A percentile compares a stretch with the other conserved stretches of the same genome.
phyloP scores from a whole-genome alignment of 2,888 invertebrate species.

The Cheilosia soror region DNA sequence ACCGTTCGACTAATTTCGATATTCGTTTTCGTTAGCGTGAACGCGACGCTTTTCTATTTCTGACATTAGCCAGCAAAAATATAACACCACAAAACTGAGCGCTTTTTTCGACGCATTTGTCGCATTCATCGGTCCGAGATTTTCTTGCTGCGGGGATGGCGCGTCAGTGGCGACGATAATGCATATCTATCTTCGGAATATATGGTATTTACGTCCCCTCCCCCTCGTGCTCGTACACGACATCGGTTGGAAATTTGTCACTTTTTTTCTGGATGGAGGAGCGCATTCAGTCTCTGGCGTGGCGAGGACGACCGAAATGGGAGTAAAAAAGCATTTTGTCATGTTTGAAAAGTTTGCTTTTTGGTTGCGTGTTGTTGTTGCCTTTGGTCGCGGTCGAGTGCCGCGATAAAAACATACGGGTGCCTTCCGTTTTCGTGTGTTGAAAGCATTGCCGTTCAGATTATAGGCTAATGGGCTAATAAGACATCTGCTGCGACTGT shows the following conservation, averaged over 20 bases:
- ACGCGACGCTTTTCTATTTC: constrained; percentile 48
- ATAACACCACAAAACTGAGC: constrained; percentile 33
- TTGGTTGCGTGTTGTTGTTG: constrained; percentile 23
- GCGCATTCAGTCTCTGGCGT: constrained; percentile 30
- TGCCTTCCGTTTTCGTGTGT: constrained; percentile 61
- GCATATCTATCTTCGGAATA: constrained; percentile 71
- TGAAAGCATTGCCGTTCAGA: constrained; percentile 58
- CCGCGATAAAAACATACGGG: constrained; percentile 43
- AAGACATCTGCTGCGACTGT: constrained; percentile 64
- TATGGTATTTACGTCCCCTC: constrained; percentile 58
- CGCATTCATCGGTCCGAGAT: constrained; percentile 59
- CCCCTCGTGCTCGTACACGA: constrained; percentile 26
- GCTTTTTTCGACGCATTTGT: constrained; percentile 57
- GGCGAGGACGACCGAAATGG: constrained; percentile 16
- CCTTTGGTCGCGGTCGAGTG: neutral
- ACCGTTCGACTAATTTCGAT: constrained; percentile 65
- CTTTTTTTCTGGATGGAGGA: constrained; percentile 66
- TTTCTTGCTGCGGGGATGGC: constrained; percentile 17
- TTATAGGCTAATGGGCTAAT: constrained; percentile 71
- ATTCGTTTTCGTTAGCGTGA: constrained; percentile 46
- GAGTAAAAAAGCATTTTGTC: constrained; percentile 35
- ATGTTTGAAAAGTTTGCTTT: constrained; percentile 58
- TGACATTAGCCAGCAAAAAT: constrained; percentile 54
- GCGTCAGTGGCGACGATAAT: constrained; percentile 63
- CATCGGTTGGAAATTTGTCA: constrained; percentile 73